A percentile compares a stretch with the other conserved stretches of the same genome.
These are phyloP conservation scores for Sycophila sp. DNA, from an alignment of 1,140 invertebrate genomes.

Conservation along the genomic window DNA sequence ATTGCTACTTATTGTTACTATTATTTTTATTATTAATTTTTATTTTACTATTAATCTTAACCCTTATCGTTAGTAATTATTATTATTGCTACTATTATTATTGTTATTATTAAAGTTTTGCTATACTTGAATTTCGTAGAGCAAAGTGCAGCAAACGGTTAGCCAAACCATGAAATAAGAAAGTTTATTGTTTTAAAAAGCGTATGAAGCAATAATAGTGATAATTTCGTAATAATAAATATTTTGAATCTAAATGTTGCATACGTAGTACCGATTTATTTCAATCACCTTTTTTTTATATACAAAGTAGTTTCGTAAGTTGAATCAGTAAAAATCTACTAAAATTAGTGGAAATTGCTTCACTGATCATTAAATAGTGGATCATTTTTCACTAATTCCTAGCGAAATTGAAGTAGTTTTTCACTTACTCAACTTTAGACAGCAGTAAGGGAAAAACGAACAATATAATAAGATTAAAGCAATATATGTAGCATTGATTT, in stretches of 20 bases:
- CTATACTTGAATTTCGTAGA: slow-evolving; percentile 44
- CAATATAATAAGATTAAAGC: not conserved
- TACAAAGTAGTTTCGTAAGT: too few species aligned
- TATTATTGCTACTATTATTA: slow-evolving; percentile 21
- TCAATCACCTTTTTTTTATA: slow-evolving; percentile 47
- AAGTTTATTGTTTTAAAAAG: slow-evolving; percentile 58
- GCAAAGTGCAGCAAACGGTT: slow-evolving; percentile 55
- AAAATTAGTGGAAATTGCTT: too few species aligned
- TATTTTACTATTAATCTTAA: slow-evolving; percentile 12
- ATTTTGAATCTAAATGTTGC: slow-evolving; percentile 58
- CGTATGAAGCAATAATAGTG: slow-evolving; percentile 62
- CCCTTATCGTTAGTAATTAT: slow-evolving; percentile 7
- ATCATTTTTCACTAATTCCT: too few species aligned
- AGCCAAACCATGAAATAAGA: slow-evolving; percentile 43
- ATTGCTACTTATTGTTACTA: slow-evolving; percentile 16
- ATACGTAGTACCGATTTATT: slow-evolving; percentile 60
- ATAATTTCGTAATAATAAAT: slow-evolving; percentile 64
- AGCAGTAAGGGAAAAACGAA: slow-evolving; percentile 10
- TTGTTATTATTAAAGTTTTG: slow-evolving; percentile 16
- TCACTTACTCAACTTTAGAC: too few species aligned
- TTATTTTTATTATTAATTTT: slow-evolving; percentile 8
- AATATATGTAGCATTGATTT: not conserved
- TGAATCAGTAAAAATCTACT: too few species aligned
- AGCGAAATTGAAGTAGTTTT: too few species aligned
- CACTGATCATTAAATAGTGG: too few species aligned